These are phyloP conservation scores for Ectemnius continuus DNA, from an alignment of 2,888 invertebrate genomes.

Conservation along the genomic window DNA sequence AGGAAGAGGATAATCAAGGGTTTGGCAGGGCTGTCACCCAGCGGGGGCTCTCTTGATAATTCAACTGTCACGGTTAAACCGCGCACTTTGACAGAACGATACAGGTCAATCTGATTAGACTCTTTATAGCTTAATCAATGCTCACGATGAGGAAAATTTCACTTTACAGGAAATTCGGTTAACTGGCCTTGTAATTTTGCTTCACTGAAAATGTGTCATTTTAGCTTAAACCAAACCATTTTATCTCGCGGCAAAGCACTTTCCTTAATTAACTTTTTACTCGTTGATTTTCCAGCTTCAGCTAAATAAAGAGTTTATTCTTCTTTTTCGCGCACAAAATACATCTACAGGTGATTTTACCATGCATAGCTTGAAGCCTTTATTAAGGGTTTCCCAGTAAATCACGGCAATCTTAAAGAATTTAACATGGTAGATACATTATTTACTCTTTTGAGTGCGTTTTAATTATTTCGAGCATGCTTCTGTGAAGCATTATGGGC, in stretches of 20 bases:
- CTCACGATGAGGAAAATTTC: constrained; percentile 59
- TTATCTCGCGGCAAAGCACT: neutral
- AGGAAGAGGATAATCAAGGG: constrained; percentile 72
- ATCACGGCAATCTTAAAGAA: too few species aligned
- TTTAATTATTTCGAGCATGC: too few species aligned
- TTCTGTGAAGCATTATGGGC: neutral
- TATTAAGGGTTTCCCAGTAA: too few species aligned
- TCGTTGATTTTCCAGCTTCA: neutral
- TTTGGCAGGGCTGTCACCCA: constrained; percentile 68
- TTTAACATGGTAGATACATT: too few species aligned
- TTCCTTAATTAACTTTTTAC: neutral
- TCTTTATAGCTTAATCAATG: constrained; percentile 40
- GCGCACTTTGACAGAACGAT: constrained; percentile 47
- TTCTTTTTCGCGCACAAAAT: neutral
- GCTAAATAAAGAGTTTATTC: neutral
- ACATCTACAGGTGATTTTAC: too few species aligned
- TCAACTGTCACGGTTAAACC: constrained; percentile 60
- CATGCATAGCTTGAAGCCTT: too few species aligned
- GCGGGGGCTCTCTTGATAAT: constrained; percentile 67
- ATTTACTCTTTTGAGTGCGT: too few species aligned
- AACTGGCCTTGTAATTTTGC: neutral
- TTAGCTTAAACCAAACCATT: neutral
- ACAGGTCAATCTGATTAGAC: constrained; percentile 54
- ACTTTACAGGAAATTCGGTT: neutral
- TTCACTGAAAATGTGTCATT: neutral